A percentile compares a stretch with the other conserved stretches of the same genome.
phyloP scores from a whole-genome alignment of 1,140 invertebrate species.

The Oedothorax gibbosus region DNA sequence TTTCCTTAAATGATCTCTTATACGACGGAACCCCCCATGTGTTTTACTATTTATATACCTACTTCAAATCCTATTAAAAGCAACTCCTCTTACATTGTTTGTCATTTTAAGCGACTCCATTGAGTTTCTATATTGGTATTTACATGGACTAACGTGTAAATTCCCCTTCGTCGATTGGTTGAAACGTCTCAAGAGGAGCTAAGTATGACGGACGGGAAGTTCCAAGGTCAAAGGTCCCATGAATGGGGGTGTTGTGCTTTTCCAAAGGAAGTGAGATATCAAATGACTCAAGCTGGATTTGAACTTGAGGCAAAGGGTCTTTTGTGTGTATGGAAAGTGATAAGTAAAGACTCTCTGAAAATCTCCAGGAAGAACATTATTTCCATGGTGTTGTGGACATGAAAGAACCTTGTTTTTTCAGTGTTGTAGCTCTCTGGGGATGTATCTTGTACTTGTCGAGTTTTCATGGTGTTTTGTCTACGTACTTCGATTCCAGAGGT shows the following conservation, averaged over 20 bases:
- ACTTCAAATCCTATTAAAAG: background rate
- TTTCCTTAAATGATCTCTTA: background rate
- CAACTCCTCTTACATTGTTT: background rate
- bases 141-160: background rate
- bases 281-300: conserved; percentile 37
- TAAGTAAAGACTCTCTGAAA: no score
- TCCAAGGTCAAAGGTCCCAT: conserved; percentile 53
- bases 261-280: conserved; percentile 54
- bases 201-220: conserved; percentile 48
- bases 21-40: background rate
- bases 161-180: conserved; percentile 1
- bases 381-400: no score
- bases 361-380: no score
- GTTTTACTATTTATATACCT: background rate
- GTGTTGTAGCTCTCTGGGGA: background rate
- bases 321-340: background rate
- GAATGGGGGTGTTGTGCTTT: conserved; percentile 51
- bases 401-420: background rate
- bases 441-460: background rate
- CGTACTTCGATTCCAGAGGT: conserved; percentile 15
- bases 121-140: background rate
- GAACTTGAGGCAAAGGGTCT: conserved; percentile 9
- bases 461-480: conserved; percentile 1
- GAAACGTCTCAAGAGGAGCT: conserved; percentile 22
- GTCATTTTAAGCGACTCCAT: background rate